Evolutionary conservation across 2,888 invertebrate species (phyloP).

Genomic region (Parapristionchus giblindavisi): DNA sequence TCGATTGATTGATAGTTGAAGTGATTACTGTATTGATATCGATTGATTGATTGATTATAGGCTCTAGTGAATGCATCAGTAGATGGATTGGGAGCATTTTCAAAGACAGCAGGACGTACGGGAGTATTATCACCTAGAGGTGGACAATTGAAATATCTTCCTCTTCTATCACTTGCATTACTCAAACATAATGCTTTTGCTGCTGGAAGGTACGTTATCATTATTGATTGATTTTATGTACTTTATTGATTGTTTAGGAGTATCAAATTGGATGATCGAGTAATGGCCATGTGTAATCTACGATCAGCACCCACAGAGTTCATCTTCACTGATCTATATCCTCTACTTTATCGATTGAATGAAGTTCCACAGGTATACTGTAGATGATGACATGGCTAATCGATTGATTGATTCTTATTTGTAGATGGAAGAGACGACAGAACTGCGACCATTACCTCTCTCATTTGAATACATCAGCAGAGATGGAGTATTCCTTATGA

Average conservation of each 20-base stretch:
- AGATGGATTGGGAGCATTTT: constrained; percentile 80
- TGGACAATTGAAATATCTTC: constrained; percentile 76
- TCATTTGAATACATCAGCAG: constrained; percentile 81
- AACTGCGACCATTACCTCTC: constrained; percentile 84
- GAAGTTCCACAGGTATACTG: constrained; percentile 45
- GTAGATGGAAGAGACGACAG: constrained; percentile 51
- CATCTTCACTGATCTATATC: constrained; percentile 87
- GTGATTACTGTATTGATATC: no score
- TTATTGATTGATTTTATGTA: neutral
- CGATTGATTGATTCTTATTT: constrained; percentile 1
- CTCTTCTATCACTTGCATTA: constrained; percentile 86
- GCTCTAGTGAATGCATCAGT: constrained; percentile 93
- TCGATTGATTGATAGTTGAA: no score
- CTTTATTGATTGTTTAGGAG: constrained; percentile 72
- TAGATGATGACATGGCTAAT: neutral
- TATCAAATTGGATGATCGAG: constrained; percentile 89
- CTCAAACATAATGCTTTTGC: constrained; percentile 77
- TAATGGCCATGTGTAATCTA: constrained; percentile 90
- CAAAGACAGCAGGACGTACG: constrained; percentile 54
- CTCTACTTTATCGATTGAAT: constrained; percentile 89
- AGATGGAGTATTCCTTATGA: constrained; percentile 89
- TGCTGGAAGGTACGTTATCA: constrained; percentile 27
- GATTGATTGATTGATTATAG: constrained; percentile 42
- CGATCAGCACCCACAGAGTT: constrained; percentile 85
- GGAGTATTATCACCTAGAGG: constrained; percentile 34